These are phyloP conservation scores for Pseudochirops corinnae DNA, from an alignment of 2,797 vertebrate genomes.

Conservation along the genomic window DNA sequence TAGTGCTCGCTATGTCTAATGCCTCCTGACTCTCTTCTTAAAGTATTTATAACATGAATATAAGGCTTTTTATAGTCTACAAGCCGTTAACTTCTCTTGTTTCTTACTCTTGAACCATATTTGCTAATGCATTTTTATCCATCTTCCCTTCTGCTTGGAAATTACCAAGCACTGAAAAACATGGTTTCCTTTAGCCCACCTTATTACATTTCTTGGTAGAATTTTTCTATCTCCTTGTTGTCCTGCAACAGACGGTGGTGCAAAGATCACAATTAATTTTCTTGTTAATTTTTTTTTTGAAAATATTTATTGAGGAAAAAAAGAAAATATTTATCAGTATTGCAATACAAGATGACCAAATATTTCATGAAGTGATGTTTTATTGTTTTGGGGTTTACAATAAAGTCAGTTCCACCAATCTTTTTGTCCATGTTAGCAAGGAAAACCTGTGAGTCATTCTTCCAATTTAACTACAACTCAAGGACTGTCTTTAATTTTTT, in stretches of 20 bases:
- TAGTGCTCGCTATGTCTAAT: not conserved
- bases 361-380: not conserved
- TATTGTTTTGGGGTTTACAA: not conserved
- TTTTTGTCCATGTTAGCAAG: not conserved
- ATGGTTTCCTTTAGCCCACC: not conserved
- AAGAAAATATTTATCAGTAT: not conserved
- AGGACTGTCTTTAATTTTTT: not conserved
- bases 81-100: not conserved
- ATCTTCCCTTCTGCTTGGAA: not conserved
- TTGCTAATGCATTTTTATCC: not conserved
- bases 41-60: not conserved
- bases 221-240: not conserved
- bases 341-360: not conserved
- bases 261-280: not conserved
- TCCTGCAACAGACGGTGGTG: not conserved
- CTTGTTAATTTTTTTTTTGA: not conserved
- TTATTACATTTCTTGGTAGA: not conserved
- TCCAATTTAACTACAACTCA: not conserved
- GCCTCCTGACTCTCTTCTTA: not conserved
- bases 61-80: not conserved
- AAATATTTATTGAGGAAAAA: too few species aligned
- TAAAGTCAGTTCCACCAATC: not conserved
- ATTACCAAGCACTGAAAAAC: not conserved
- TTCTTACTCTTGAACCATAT: not conserved
- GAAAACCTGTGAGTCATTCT: not conserved